Base-by-base conservation (phyloP, 2,888 invertebrate species). In the Lasioglossum pauxillum region DNA sequence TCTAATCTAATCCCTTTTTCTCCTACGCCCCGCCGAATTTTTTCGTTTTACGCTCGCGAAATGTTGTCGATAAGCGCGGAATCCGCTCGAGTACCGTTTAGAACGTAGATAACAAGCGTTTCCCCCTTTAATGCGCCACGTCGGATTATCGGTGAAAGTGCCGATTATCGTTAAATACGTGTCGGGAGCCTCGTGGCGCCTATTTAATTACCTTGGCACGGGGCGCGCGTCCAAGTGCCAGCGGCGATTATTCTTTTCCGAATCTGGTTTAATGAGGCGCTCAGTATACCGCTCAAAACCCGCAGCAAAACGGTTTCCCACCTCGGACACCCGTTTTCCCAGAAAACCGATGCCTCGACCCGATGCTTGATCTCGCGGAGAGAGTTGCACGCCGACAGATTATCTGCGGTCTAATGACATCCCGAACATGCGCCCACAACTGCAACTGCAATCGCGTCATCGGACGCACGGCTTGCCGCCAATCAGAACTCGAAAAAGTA, bases 151-250 rank as follows among this genome's bases (percentile, higher is more conserved):
- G 53, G 71, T 57, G 67, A 69, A 79, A 75, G 41, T 77, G 78
- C 67, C 79, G 80, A 80, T 87, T 88, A 84, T 82, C 74, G 73
- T 80, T 79, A 82, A 86, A 76, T 78, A 83, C 49, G 76, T 35
- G 86, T 81, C 83, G 86, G 85, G 79, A 74, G 82, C 44, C 67
- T 72, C 46, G 75, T 75, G 84, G 83, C 84, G 84, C 83, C 85
- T 80, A 57, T 82, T 89, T 86, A 82, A 86, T 88, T 86, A 84
- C 83, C 82, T 83, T 83, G 85, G 84, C 86, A 85, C 86, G 82
- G 35, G 82, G 88, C 76, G 71, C 78, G 38, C 41, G 80, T 57
- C 41, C 78, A 72, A 85, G 80, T 85, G 82, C 83, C 84, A 81
- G 75, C 16, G 44, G 75, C 78, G 73, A 88, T 88, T 82, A 81